These are phyloP conservation scores for Neolamprologus variostigma DNA, from an alignment of 2,113 vertebrate species.

Conservation along the genomic window DNA sequence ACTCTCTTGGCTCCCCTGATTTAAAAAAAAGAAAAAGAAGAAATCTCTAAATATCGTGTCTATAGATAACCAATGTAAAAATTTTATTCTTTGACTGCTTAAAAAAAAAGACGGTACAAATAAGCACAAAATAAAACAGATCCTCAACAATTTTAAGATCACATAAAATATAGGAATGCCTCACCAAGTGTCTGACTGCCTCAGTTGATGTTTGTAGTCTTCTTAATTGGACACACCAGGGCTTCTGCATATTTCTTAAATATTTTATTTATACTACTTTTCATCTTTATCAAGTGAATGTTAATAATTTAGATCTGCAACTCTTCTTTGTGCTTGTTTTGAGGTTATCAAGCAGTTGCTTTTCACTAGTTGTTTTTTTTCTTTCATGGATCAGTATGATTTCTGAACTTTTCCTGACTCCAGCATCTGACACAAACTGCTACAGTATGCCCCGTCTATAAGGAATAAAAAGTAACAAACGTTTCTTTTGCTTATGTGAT, in stretches of 20 bases:
- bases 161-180: background rate
- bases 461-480: background rate
- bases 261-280: background rate
- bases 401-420: background rate
- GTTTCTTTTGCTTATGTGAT: background rate
- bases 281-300: background rate
- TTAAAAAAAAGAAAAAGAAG: accelerated
- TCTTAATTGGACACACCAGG: background rate
- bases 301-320: background rate
- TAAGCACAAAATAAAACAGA: background rate
- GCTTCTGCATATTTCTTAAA: background rate
- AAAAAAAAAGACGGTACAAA: background rate
- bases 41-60: background rate
- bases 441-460: background rate
- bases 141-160: background rate
- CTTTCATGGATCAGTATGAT: background rate
- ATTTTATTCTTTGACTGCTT: background rate
- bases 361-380: background rate
- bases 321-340: background rate
- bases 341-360: background rate
- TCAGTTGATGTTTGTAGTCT: background rate
- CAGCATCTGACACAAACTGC: background rate
- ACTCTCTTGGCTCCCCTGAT: background rate
- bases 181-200: background rate
- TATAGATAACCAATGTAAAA: background rate